These are phyloP conservation scores for Tortricodes alternella DNA, from an alignment of 2,888 invertebrate genomes.

Conservation along the genomic window DNA sequence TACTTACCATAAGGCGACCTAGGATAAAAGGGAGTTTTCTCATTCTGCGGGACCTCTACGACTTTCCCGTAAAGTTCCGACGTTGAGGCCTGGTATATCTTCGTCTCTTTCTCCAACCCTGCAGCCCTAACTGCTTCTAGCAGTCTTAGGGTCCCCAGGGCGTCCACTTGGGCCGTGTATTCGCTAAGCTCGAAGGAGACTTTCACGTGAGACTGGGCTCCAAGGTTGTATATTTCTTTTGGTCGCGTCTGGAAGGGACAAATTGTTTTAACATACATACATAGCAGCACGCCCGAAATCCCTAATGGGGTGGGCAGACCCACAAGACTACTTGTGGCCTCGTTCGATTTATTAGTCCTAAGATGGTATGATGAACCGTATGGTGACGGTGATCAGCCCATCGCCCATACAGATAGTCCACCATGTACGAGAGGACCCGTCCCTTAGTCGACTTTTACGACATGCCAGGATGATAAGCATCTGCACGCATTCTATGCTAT, in stretches of 20 bases:
- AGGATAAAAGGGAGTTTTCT: constrained; percentile 97
- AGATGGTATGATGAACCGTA: too few species aligned
- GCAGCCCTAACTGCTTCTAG: constrained; percentile 96
- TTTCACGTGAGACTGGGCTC: constrained; percentile 99
- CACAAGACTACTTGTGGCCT: too few species aligned
- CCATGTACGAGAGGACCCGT: too few species aligned
- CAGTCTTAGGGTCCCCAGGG: constrained; percentile 94
- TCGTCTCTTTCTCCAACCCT: constrained; percentile 89
- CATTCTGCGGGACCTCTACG: constrained; percentile 95
- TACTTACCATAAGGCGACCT: constrained; percentile 95
- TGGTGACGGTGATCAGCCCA: too few species aligned
- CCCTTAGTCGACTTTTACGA: too few species aligned
- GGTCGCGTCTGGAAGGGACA: constrained; percentile 83
- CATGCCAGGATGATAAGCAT: too few species aligned
- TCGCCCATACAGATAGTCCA: too few species aligned
- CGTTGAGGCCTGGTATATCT: constrained; percentile 98
- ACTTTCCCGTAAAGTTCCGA: constrained; percentile 98
- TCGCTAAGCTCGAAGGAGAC: constrained; percentile 99
- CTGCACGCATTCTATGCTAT: too few species aligned
- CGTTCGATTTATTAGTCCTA: too few species aligned
- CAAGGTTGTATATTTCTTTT: constrained; percentile 98
- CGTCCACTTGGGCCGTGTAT: constrained; percentile 99
- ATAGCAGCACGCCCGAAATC: too few species aligned
- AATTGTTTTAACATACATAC: not conserved
- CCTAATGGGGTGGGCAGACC: too few species aligned